These are phyloP conservation scores for Peromyscus aztecus DNA, from an alignment of 2,797 vertebrate species.

Conservation along the genomic window DNA sequence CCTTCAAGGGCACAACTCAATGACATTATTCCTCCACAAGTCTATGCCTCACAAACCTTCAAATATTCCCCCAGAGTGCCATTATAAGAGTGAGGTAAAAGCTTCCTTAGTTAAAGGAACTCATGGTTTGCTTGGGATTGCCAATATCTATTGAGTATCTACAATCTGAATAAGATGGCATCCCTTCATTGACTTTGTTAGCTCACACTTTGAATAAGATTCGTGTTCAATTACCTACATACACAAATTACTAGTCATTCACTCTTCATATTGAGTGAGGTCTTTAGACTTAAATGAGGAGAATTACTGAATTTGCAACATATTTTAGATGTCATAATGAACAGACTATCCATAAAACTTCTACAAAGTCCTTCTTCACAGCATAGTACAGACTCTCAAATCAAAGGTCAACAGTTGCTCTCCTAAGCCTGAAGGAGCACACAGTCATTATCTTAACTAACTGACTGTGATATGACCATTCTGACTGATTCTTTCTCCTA, in stretches of 20 bases:
- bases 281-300: neutral
- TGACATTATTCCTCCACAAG: neutral
- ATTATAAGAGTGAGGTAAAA: neutral
- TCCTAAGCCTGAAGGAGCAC: neutral
- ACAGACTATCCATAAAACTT: neutral
- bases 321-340: neutral
- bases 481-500: neutral
- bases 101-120: neutral
- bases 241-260: neutral
- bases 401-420: neutral
- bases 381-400: neutral
- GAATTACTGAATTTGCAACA: neutral
- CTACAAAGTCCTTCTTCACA: neutral
- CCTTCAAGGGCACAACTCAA: neutral
- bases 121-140: neutral
- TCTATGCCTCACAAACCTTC: neutral
- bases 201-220: neutral
- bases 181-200: neutral
- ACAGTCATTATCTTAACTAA: no score
- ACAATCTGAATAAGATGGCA: neutral
- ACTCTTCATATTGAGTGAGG: neutral
- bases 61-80: neutral
- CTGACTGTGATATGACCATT: neutral
- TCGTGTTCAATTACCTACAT: neutral
- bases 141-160: neutral